Evolutionary conservation across 2,888 invertebrate genomes (phyloP), one percentile per base, ranked within the genome.

Genomic region (Lasioglossum calceatum): DNA sequence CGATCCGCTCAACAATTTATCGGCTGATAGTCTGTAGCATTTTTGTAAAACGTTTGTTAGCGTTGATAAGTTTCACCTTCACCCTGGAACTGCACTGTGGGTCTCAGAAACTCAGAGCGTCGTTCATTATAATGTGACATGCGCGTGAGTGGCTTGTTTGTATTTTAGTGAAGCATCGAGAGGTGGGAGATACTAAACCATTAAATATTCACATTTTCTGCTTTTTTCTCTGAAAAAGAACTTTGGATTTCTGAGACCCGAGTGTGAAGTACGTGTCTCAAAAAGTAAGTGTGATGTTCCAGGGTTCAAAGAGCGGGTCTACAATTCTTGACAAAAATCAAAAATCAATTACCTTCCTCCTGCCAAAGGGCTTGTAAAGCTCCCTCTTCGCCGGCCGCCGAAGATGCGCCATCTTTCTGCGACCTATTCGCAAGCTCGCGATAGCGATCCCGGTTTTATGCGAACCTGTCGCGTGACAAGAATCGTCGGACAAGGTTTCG

Each of bases 281-380:
- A 10, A 42, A 42, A 42, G 10, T 42, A 39, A 39, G 39, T 39
- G 39, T 8, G 39, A 39, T 8, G 39, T 39, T 39, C 7, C 39
- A 39, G 39, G 8, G 39, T 50, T 19, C 2, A 19, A 16, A 50
- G 7, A 19, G 50, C 50, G 1, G 4, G 32, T 32, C 27, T 32
- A 32, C 27, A 32, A 54, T 8, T 3, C 8, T 23, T 23, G 54
- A 54, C 54, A 3, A 8, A 7, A 8, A 7, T 50, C 0, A 23
- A 50, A 14, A 44, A 44, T 44, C 44, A 19, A 50, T 19, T 93
- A 95, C 95, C 95, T 94, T 94, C 88, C 95, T 94, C 77, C 92
- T 92, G 86, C 95, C 95, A 80, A 95, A 95, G 77, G 95, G 93
- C 85, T 95, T 95, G 91, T 95, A 95, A 79, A 93, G 94, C 78